phyloP scores from a whole-genome alignment of 2,888 invertebrate genomes.

The Drosophila setosimentum region DNA sequence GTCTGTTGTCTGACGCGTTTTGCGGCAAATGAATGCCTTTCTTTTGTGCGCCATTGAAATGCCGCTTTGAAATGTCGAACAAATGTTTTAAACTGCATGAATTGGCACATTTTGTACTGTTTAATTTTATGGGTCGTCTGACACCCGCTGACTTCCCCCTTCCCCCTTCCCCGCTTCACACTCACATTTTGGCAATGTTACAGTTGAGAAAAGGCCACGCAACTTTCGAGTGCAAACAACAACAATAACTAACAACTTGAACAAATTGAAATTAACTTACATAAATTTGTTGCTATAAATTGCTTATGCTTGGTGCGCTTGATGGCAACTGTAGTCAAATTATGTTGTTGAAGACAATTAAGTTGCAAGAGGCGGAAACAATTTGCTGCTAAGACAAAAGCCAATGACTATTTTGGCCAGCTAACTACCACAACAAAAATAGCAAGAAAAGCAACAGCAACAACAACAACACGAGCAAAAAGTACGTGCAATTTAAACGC shows the following conservation, averaged over 20 bases:
- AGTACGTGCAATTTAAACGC: slow-evolving; percentile 76
- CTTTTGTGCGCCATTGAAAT: slow-evolving; percentile 65
- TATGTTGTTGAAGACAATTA: slow-evolving; percentile 76
- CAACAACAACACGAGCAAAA: slow-evolving; percentile 24
- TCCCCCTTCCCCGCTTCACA: background rate
- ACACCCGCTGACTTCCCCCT: slow-evolving; percentile 2
- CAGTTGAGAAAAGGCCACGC: slow-evolving; percentile 49
- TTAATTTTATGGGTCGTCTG: slow-evolving; percentile 39
- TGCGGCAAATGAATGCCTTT: slow-evolving; percentile 57
- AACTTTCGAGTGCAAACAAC: slow-evolving; percentile 40
- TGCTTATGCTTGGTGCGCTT: slow-evolving; percentile 35
- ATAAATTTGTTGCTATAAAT: slow-evolving; percentile 45
- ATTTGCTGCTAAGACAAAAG: slow-evolving; percentile 65
- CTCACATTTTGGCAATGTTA: slow-evolving; percentile 6
- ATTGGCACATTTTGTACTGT: slow-evolving; percentile 61
- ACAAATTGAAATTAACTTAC: slow-evolving; percentile 63
- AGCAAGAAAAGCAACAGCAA: slow-evolving; percentile 17
- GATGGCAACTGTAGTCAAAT: slow-evolving; percentile 67
- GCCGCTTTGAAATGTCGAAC: slow-evolving; percentile 73
- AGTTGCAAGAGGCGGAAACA: slow-evolving; percentile 77
- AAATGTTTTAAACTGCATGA: slow-evolving; percentile 81
- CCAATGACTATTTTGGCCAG: slow-evolving; percentile 68
- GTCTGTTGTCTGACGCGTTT: slow-evolving; percentile 4
- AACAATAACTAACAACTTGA: slow-evolving; percentile 7
- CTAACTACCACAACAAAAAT: slow-evolving; percentile 20